phyloP scores from a whole-genome alignment of 2,797 vertebrate species.

The Kryptopterus vitreolus region DNA sequence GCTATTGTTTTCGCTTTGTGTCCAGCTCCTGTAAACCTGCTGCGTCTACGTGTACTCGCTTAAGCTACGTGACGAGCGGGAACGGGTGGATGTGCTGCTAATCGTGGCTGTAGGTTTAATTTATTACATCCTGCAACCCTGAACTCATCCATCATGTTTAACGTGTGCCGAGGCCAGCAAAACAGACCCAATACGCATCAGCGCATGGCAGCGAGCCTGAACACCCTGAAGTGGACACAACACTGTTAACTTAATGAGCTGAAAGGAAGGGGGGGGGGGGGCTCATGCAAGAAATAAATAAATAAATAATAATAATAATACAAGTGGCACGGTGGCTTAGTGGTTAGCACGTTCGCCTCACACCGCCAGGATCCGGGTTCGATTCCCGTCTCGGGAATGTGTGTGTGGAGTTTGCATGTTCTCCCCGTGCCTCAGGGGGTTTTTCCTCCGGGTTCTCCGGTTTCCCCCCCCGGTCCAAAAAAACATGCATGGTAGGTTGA shows the following conservation, averaged over 20 bases:
- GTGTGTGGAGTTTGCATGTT: too few species aligned
- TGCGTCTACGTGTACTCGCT: neutral
- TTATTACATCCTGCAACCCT: constrained; percentile 17
- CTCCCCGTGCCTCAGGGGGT: too few species aligned
- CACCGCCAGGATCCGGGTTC: too few species aligned
- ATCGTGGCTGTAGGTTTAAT: constrained; percentile 12
- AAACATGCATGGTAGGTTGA: too few species aligned
- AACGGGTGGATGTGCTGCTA: constrained; percentile 10
- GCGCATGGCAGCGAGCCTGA: constrained; percentile 12
- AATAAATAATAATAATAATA: too few species aligned
- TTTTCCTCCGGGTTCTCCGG: too few species aligned
- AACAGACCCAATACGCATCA: constrained; percentile 33
- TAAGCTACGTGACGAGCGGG: neutral
- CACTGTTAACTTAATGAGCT: constrained; percentile 23
- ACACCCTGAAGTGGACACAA: neutral
- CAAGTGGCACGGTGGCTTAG: too few species aligned
- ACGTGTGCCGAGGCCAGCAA: constrained; percentile 35
- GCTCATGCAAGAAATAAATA: too few species aligned
- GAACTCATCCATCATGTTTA: constrained; percentile 23
- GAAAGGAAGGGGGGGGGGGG: too few species aligned
- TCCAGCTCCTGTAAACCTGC: neutral
- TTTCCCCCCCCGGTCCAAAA: too few species aligned
- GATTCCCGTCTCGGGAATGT: too few species aligned
- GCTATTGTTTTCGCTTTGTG: neutral
- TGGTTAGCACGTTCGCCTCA: too few species aligned